Evolutionary conservation across 2,888 invertebrate genomes (phyloP), one percentile per base, ranked within the genome.

Genomic region (Drosophila borealis): DNA sequence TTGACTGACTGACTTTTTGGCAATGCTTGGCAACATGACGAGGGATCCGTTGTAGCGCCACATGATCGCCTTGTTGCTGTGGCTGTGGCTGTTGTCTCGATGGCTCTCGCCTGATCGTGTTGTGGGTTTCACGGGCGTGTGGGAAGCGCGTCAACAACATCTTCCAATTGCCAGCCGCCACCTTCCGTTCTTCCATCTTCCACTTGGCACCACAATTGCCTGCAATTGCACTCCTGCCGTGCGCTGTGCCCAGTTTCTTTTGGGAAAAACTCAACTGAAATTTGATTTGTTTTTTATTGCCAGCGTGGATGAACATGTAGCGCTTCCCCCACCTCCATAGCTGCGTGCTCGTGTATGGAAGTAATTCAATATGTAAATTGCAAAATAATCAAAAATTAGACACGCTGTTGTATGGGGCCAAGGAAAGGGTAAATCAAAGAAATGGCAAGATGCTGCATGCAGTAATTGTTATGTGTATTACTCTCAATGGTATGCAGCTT

Each of bases 341-440:
- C 59, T 69, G 48, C 13, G 25, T 53, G 41, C 67, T 80, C 80
- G 84, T 80, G 82, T 81, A 70, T 60, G 61, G 60, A 83, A 79
- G 74, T 83, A 89, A 89, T 85, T 86, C 85, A 73, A 88, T 89
- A 87, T 86, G 88, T 87, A 89, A 84, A 90, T 90, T 90, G 84
- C 82, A 80, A 83, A 78, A 83, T 80, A 90, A 90, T 90, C 89
- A 90, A 86, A 86, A 88, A 90, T 90, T 90, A 80, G 90, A 87
- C 74, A 81, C 75, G 87, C 82, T 75, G 74, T 64, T 54, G 49
- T 42, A 55, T 55, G 45, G 49, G 8, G 17, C 39, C 34, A 5
- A 51, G 41, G 37, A 48, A 34, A 36, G 44, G 41, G 13, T n/a
- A n/a, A 29, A 33, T 44, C 13, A 19, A 41, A 14, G 21, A 46